A percentile compares a stretch with the other conserved stretches of the same genome.
phyloP scores from a whole-genome alignment of 2,797 vertebrate species.

The Brotula barbata region DNA sequence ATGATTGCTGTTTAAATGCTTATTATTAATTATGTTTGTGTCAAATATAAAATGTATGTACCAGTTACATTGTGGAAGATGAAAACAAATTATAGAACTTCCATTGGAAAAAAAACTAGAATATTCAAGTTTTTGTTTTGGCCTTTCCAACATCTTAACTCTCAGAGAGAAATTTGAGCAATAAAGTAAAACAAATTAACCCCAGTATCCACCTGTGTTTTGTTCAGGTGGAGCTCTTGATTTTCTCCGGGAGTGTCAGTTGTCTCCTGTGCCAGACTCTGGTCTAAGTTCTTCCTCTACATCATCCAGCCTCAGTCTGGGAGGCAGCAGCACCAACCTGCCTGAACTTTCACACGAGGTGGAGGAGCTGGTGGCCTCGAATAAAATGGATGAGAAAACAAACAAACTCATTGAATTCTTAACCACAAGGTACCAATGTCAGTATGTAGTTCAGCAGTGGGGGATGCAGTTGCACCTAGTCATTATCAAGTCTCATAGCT shows the following conservation, averaged over 20 bases:
- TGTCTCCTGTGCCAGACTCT: conserved; percentile 91
- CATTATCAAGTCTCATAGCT: too few species aligned
- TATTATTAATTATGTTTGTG: too few species aligned
- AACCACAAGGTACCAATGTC: conserved; percentile 84
- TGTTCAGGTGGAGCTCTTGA: conserved; percentile 85
- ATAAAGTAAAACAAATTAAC: background rate
- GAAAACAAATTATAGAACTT: too few species aligned
- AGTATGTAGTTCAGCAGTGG: background rate
- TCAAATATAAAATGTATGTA: too few species aligned
- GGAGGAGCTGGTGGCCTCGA: conserved; percentile 84
- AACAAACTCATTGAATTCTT: conserved; percentile 97
- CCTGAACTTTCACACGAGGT: conserved; percentile 92
- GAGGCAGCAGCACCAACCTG: conserved; percentile 85
- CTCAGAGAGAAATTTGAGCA: background rate
- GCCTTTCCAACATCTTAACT: too few species aligned
- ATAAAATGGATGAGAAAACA: conserved; percentile 87
- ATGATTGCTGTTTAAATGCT: too few species aligned
- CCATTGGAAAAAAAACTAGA: too few species aligned
- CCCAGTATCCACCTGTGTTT: conserved; percentile 17
- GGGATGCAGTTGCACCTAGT: too few species aligned
- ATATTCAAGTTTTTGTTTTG: too few species aligned
- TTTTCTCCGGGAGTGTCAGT: conserved; percentile 92
- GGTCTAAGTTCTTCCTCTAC: conserved; percentile 95
- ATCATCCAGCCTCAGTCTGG: conserved; percentile 95
- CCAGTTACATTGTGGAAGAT: too few species aligned